phyloP scores from a whole-genome alignment of 1,140 invertebrate genomes.

The Prorops nasuta region DNA sequence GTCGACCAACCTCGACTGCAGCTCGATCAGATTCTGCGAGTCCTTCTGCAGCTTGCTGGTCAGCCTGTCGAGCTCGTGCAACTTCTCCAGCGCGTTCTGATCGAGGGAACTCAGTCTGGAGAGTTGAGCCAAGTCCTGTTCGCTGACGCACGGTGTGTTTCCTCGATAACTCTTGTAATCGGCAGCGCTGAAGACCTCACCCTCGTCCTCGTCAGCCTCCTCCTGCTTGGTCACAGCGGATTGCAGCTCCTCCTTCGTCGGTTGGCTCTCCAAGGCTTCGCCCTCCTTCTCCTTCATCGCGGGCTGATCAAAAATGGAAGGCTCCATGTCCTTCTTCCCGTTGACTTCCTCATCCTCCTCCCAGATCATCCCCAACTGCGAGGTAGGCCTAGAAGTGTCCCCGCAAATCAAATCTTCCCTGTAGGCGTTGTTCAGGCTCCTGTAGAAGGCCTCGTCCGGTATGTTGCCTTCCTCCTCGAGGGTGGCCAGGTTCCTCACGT shows the following conservation, averaged over 20 bases:
- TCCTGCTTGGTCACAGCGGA: constrained; percentile 45
- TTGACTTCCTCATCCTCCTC: constrained; percentile 62
- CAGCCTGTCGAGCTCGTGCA: constrained; percentile 74
- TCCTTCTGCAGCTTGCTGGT: constrained; percentile 75
- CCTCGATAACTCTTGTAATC: constrained; percentile 80
- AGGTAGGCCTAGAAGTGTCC: constrained; percentile 62
- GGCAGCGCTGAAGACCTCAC: constrained; percentile 72
- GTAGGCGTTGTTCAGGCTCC: constrained; percentile 83
- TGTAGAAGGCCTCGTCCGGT: constrained; percentile 85
- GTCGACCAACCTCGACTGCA: constrained; percentile 68
- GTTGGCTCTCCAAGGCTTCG: constrained; percentile 50
- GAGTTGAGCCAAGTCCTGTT: constrained; percentile 74
- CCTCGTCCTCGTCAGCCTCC: constrained; percentile 54
- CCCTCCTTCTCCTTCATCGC: constrained; percentile 41
- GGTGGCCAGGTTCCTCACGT: constrained; percentile 53
- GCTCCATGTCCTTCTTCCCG: constrained; percentile 44
- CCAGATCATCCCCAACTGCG: constrained; percentile 80
- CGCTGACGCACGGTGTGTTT: constrained; percentile 71
- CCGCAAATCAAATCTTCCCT: constrained; percentile 73
- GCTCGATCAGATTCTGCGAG: constrained; percentile 73
- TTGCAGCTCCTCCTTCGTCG: constrained; percentile 51
- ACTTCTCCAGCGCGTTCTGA: constrained; percentile 73
- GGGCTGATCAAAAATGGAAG: constrained; percentile 32
- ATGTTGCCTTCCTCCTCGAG: constrained; percentile 57
- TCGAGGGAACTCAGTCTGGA: constrained; percentile 73